Base-by-base conservation (phyloP, 1,140 invertebrate genomes). In the Tetraneura akinire region DNA sequence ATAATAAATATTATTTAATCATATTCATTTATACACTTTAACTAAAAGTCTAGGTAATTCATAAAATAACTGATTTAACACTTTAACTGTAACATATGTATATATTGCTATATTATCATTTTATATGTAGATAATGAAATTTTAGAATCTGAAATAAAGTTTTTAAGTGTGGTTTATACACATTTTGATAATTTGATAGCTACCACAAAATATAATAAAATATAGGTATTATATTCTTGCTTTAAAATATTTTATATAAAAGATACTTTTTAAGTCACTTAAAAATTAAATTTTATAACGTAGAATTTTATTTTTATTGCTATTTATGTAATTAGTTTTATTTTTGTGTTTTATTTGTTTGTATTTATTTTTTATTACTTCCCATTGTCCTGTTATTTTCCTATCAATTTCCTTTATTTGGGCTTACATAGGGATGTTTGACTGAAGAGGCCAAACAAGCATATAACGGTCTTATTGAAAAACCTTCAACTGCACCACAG, bases 401-500 rank as follows among this genome's bases (percentile, higher is more conserved):
- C 83, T 82, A 26, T 78, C 53, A 80, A 80, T 85, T 83, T 85
- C 83, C 84, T 83, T 70, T 32, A 13, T 14, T 80, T 23, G 11
- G 16, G 6, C 76, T 18, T 70, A 13, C 37, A 85, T 86, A 94
- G 92, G 89, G 90, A 6, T 91, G 91, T 51, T 87, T 94, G 80
- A 92, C 91, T n/a, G 90, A 92, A 82, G 92, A 94, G 83, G 91
- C 94, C 47, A 94, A 95, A 84, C 91, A 94, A 84, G 96, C 95
- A 0, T 98, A 98, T 87, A 93, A 94, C 84, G 92, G 92, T 82
- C 87, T 98, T 47, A 94, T 98, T 53, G 95, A 96, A 83, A 91
- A 90, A 66, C 90, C 83, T 18, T 81, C 62, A 3, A 68, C 37
- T 1, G 4, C 64, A 3, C 42, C 64, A 3, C 49, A 78, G 11